phyloP scores from a whole-genome alignment of 2,888 invertebrate genomes.

The Pristionchus mayeri region DNA sequence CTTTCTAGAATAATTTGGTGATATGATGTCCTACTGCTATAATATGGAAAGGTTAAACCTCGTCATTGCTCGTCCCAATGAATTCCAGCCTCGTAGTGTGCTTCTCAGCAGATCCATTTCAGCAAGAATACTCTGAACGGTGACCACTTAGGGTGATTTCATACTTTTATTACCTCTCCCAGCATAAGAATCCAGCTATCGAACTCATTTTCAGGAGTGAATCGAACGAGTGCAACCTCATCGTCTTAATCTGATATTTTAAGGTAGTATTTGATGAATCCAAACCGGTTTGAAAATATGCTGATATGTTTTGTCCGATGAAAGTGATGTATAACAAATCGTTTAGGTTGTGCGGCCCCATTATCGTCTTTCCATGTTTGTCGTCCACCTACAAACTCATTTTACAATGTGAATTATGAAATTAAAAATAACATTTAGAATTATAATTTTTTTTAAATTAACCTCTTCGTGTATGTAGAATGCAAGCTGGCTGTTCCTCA shows the following conservation, averaged over 20 bases:
- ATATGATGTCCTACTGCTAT: too few relatives aligned
- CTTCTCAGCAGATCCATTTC: conserved; percentile 43
- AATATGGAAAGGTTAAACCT: not conserved
- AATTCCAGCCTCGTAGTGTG: conserved; percentile 40
- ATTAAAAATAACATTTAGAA: not conserved
- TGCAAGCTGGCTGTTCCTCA: conserved; percentile 27
- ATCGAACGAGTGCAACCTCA: conserved; percentile 43
- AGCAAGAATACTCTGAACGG: conserved; percentile 24
- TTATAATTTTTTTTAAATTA: not conserved
- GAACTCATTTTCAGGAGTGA: conserved; percentile 61
- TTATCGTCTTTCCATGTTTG: conserved; percentile 8
- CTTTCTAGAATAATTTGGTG: too few relatives aligned
- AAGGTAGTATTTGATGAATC: not conserved
- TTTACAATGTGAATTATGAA: not conserved
- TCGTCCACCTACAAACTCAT: not conserved
- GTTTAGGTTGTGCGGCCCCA: conserved; percentile 23
- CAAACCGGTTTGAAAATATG: conserved; percentile 11
- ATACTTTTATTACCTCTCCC: conserved; percentile 62
- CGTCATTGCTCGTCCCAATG: conserved; percentile 36
- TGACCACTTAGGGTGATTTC: not conserved
- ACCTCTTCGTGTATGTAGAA: conserved; percentile 47
- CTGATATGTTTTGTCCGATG: conserved; percentile 37
- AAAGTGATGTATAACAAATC: conserved; percentile 15
- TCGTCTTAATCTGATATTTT: not conserved
- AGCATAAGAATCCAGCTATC: conserved; percentile 63